Base-by-base conservation (phyloP, 1,140 invertebrate genomes). In the Helicoverpa zea region DNA sequence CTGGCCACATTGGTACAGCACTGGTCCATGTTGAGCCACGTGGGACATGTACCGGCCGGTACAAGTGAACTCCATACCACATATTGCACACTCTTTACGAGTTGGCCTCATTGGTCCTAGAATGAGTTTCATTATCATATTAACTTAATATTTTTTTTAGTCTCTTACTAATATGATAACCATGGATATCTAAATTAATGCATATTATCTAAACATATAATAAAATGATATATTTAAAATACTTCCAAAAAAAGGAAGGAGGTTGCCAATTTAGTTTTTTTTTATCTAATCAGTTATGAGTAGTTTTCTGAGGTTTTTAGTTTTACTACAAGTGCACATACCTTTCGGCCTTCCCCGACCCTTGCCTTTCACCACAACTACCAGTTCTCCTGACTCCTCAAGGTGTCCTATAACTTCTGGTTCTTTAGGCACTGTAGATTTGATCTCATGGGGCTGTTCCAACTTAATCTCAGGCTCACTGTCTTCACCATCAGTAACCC, bases 401-500 rank as follows among this genome's bases (percentile, higher is more conserved):
- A 97, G 91, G 83, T 97, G 96, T 1, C 97, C 97, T 84, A 97
- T 97, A 43, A 97, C 92, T 89, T 97, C 96, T 66, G 95, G 91
- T 81, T 91, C 90, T 49, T 88, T 89, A 11, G 85, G 68, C 59
- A 76, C 72, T 30, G 77, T 49, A 11, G 49, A 58, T 14, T 18
- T 94, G 70, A 74, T 84, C 52, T 68, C 64, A 13, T 49, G 2
- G 3, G 18, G 64, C n/a, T 18, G 64, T 18, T 11, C 80, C 30
- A 35, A 85, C 77, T 82, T 86, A 3, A 87, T 81, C 0, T 80
- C 80, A 10, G 52, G 29, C 75, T 90, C 75, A 77, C 74, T 91
- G 13, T 95, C 96, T 75, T 96, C 96, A 47, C 96, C 96, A 84
- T 97, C 97, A 73, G 96, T 96, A 3, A 97, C 96, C 35, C 97